Conservation (phyloP, 1,140 invertebrate genomes). For the Philaenus spumarius region DNA sequence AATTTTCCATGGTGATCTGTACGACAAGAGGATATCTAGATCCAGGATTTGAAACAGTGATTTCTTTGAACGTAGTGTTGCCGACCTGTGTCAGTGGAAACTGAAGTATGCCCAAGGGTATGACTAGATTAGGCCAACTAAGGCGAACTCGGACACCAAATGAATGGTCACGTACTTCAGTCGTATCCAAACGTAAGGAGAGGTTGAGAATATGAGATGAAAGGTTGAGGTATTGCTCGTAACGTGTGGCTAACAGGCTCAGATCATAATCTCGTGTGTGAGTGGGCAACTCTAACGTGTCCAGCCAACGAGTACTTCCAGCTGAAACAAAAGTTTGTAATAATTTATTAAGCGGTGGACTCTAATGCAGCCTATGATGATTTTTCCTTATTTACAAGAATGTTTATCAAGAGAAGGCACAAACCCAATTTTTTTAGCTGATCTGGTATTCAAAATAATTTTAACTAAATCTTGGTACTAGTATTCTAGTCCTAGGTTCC, state of each 20-base stretch:
- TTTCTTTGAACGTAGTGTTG: conserved; percentile 57
- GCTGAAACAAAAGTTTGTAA: no score
- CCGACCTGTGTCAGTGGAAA: conserved; percentile 80
- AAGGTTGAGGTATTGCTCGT: conserved; percentile 48
- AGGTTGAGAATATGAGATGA: conserved; percentile 32
- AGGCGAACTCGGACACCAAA: conserved; percentile 63
- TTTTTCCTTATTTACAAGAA: no score
- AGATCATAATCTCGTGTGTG: conserved; percentile 54
- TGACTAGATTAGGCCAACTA: conserved; percentile 60
- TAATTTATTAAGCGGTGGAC: no score
- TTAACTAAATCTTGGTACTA: no score
- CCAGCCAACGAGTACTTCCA: conserved; percentile 60
- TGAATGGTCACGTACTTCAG: conserved; percentile 46
- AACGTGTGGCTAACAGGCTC: conserved; percentile 49
- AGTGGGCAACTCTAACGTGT: conserved; percentile 57
- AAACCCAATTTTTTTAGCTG: no score
- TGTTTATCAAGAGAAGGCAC: no score
- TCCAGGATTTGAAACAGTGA: conserved; percentile 56
- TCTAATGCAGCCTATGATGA: no score
- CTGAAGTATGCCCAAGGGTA: conserved; percentile 46
- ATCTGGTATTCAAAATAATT: no score
- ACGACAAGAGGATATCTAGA: conserved; percentile 47
- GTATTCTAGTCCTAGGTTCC: no score
- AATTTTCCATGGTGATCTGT: conserved; percentile 54
- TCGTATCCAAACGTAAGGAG: conserved; percentile 54